Conservation (phyloP, 2,797 vertebrate genomes). For the Ctenochaetus hawaiiensis region DNA sequence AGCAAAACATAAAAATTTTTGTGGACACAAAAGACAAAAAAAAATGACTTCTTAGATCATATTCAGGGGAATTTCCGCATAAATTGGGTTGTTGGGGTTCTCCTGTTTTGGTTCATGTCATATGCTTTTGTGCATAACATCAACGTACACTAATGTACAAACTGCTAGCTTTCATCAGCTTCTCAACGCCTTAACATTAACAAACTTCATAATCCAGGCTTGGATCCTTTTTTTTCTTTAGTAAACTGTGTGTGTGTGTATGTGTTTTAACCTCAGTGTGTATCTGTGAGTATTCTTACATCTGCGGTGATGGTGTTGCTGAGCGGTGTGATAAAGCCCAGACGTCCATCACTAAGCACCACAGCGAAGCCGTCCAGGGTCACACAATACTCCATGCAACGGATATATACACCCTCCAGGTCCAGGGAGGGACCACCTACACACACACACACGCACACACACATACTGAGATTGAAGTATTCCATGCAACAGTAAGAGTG, state of each 20-base stretch:
- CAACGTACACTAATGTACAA: background rate
- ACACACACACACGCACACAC: conserved; percentile 44
- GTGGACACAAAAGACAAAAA: no score
- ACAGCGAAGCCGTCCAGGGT: conserved; percentile 96
- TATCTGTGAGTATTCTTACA: conserved; percentile 78
- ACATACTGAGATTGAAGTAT: background rate
- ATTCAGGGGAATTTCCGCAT: background rate
- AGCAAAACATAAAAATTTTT: no score
- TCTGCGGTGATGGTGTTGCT: conserved; percentile 93
- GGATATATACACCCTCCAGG: conserved; percentile 90
- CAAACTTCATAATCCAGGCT: background rate
- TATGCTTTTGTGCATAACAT: background rate
- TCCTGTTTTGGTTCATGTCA: background rate
- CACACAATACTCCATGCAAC: conserved; percentile 95
- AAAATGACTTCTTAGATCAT: no score
- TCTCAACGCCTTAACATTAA: background rate
- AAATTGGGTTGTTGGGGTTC: background rate
- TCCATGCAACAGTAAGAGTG: background rate
- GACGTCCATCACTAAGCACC: conserved; percentile 95
- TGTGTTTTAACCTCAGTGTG: background rate
- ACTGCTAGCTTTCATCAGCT: background rate
- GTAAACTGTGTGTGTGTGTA: background rate
- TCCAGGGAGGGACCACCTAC: conserved; percentile 95
- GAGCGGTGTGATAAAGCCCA: conserved; percentile 96
- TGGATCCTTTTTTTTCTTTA: conserved; percentile 68